Evolutionary conservation across 2,797 vertebrate genomes (phyloP).

Genomic region (Acrossocheilus wenchowensis): DNA sequence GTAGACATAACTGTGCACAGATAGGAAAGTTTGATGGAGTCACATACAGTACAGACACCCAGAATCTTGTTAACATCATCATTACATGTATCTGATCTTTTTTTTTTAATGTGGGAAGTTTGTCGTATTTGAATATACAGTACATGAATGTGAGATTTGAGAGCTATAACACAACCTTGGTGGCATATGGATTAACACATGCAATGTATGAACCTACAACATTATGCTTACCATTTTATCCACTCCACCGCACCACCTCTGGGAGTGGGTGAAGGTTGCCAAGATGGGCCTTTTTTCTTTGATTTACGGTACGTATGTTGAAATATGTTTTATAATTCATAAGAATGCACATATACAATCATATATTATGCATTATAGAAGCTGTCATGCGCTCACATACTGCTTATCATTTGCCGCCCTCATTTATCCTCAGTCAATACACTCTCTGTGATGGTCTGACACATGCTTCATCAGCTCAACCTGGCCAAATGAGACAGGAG

Average conservation of each 20-base stretch:
- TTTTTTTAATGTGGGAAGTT: neutral
- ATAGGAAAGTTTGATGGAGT: neutral
- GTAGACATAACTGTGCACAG: neutral
- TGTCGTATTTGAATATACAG: neutral
- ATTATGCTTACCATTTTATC: neutral
- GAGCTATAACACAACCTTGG: neutral
- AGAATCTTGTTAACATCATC: neutral
- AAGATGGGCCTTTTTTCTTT: neutral
- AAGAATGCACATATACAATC: conserved; percentile 5
- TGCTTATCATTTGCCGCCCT: neutral
- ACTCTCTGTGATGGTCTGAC: neutral
- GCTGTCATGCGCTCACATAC: neutral
- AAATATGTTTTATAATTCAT: conserved; percentile 24
- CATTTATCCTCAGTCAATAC: conserved; percentile 7
- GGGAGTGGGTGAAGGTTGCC: neutral
- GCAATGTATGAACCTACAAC: neutral
- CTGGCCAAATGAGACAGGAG: neutral
- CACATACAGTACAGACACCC: neutral
- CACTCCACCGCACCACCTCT: neutral
- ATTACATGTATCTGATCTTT: neutral
- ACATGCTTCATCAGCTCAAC: conserved; percentile 17
- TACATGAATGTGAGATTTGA: neutral
- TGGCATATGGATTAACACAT: neutral
- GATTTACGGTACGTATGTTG: neutral
- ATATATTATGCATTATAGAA: conserved; percentile 21